Base-by-base conservation (phyloP, 2,888 invertebrate species). In the Oscheius sp. region DNA sequence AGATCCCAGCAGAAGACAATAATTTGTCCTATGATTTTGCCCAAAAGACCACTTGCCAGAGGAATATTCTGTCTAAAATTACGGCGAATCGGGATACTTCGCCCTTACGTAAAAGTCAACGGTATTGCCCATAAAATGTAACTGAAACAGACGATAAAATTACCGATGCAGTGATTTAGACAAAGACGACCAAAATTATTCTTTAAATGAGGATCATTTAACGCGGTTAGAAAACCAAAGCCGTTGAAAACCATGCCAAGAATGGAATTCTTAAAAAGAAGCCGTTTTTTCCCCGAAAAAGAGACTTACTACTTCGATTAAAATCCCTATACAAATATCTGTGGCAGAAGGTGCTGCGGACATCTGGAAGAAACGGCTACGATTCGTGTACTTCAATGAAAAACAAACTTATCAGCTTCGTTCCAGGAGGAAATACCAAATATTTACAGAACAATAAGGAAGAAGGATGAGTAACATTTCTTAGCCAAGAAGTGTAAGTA, bases 121-220 rank as follows among this genome's bases (percentile, higher is more conserved):
- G 56, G 56, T 18, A 21, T 5, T 7, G 56, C 56, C 56, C 56
- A 55, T 7, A 55, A 6, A 13, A 55, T 5, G 27, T 18, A 21
- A 21, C 7, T 55, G 13, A 21, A 5, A 55, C 23, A 21, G 21
- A 16, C 13, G 21, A 6, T 6, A 25, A 55, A 25, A 25, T 55
- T 55, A 16, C 18, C 21, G 13, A 23, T 25, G 27, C 56, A 55
- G 21, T 55, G 56, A 25, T 21, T 55, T 13, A 55, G 21, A 25
- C 56, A 55, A 16, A 55, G 56, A 7, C 56, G 27, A 5, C 56
- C 56, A 16, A 55, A 55, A 55, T 16, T 25, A 16, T 21, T 55
- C n/a, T n/a, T 21, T n/a, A 49, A 21, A 49, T 9, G 7, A 9
- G 49, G 21, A 49, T 49, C 21, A 5, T 49, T 49, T 21, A n/a